These are phyloP conservation scores for Glaucomys volans DNA, from an alignment of 2,113 vertebrate species.

Conservation along the genomic window DNA sequence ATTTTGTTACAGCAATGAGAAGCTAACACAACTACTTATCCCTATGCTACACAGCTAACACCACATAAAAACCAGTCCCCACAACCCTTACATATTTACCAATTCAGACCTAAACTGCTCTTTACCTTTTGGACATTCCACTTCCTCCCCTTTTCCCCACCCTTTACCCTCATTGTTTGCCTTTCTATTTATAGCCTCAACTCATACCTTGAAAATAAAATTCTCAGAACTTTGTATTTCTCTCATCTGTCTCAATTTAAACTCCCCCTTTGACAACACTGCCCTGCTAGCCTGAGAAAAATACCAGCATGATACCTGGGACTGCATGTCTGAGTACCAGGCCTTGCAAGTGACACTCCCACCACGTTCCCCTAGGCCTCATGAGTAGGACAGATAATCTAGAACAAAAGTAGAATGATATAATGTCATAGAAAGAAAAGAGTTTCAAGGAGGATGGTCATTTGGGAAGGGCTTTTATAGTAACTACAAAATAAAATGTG, in stretches of 20 bases:
- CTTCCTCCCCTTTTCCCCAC: not conserved
- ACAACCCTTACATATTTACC: not conserved
- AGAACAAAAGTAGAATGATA: not conserved
- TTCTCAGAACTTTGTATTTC: not conserved
- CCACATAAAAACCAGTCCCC: not conserved
- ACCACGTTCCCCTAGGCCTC: not conserved
- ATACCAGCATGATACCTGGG: not conserved
- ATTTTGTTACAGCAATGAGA: not conserved
- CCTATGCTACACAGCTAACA: not conserved
- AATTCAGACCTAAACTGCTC: not conserved
- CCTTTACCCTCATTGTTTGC: not conserved
- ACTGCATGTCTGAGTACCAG: not conserved
- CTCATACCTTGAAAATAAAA: not conserved
- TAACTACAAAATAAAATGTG: not conserved
- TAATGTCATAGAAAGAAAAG: not conserved
- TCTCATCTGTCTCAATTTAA: not conserved
- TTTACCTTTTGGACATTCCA: not conserved
- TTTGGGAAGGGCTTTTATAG: not conserved
- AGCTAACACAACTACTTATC: not conserved
- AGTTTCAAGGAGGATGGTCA: not conserved
- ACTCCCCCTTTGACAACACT: not conserved
- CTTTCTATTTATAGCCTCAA: not conserved
- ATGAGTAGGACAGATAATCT: not conserved
- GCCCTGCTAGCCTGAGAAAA: not conserved
- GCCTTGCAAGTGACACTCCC: not conserved